Conservation (phyloP, 2,113 vertebrate genomes). For the Triplophysa siluroides region DNA sequence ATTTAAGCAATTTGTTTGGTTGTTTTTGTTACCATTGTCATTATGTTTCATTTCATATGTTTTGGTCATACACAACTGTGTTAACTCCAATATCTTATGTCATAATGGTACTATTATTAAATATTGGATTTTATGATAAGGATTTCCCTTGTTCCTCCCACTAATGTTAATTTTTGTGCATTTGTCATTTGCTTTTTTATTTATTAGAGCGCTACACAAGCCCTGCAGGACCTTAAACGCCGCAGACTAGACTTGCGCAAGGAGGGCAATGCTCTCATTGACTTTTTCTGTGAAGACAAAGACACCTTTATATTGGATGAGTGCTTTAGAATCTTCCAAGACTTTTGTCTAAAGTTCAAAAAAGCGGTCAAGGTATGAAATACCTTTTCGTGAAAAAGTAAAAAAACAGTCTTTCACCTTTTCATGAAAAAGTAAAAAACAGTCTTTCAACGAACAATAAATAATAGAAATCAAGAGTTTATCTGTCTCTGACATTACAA, state of each 20-base stretch:
- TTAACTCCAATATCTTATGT: too few relatives aligned
- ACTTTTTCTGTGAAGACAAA: slow-evolving; percentile 98
- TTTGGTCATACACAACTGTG: too few relatives aligned
- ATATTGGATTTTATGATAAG: too few relatives aligned
- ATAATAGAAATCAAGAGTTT: neutral
- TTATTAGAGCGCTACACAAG: slow-evolving; percentile 79
- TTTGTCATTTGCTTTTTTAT: neutral
- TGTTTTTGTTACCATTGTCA: too few relatives aligned
- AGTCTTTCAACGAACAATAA: neutral
- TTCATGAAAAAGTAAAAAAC: neutral
- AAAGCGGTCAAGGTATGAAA: slow-evolving; percentile 90
- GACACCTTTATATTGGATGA: slow-evolving; percentile 96
- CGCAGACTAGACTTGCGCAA: slow-evolving; percentile 81
- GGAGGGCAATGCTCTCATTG: slow-evolving; percentile 87
- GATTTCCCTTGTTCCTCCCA: too few relatives aligned
- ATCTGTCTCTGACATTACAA: neutral
- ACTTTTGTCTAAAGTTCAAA: slow-evolving; percentile 92
- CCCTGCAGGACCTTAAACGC: slow-evolving; percentile 83
- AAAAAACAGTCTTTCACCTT: too few relatives aligned
- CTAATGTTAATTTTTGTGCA: neutral
- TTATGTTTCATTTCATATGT: too few relatives aligned
- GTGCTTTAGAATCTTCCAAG: slow-evolving; percentile 94
- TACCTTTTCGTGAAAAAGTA: neutral
- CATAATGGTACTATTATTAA: too few relatives aligned
- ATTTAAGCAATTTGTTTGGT: too few relatives aligned